Evolutionary conservation across 2,797 vertebrate genomes (phyloP).

Genomic region (Paratrypauchen microcephalus): DNA sequence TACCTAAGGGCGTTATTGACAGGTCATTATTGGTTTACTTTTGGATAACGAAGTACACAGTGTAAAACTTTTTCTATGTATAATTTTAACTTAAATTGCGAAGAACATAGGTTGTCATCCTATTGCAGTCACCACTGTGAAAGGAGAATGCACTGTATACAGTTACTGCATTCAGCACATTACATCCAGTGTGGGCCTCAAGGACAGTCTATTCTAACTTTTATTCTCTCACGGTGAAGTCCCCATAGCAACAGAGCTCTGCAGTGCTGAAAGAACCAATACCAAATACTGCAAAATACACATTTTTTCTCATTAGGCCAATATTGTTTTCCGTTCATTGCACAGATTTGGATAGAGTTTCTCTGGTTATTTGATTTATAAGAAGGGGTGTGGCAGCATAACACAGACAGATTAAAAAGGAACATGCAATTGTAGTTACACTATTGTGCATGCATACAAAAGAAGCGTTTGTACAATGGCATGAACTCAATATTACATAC

Average conservation of each 20-base stretch:
- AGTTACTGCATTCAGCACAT: constrained; percentile 41
- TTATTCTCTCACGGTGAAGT: constrained; percentile 46
- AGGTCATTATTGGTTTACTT: neutral
- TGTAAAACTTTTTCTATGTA: neutral
- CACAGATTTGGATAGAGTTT: constrained; percentile 1
- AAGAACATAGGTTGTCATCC: neutral
- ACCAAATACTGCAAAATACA: constrained; percentile 28
- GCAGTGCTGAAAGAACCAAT: constrained; percentile 49
- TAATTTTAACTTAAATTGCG: neutral
- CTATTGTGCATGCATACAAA: neutral
- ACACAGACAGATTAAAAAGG: neutral
- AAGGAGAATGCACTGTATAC: constrained; percentile 25
- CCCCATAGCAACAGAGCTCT: constrained; percentile 69
- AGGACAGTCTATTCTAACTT: constrained; percentile 66
- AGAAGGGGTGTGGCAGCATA: constrained; percentile 5
- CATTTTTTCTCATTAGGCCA: constrained; percentile 23
- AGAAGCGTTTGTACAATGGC: neutral
- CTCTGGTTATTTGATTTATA: neutral
- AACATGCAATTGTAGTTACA: constrained; percentile 3
- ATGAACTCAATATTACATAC: neutral
- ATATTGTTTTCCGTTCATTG: constrained; percentile 13
- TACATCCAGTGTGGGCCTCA: constrained; percentile 47
- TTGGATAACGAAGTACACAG: neutral
- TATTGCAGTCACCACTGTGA: neutral
- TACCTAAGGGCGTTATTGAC: neutral